These are phyloP conservation scores for Acholoe squamosa DNA, from an alignment of 2,888 invertebrate species.

Conservation along the genomic window DNA sequence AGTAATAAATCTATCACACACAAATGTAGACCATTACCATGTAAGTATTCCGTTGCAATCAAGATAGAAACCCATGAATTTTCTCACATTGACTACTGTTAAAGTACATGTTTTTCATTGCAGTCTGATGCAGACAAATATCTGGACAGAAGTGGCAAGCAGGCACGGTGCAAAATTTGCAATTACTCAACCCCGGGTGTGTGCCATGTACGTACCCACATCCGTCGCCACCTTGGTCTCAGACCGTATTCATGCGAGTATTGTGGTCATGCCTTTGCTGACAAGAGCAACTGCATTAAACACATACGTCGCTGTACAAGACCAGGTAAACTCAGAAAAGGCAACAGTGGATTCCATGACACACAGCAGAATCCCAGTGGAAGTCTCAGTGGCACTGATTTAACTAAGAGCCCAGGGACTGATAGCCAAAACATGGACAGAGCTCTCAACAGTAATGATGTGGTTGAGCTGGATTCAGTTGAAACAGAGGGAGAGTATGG, in stretches of 20 bases:
- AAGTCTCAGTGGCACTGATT: too few species aligned
- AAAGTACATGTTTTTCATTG: background rate
- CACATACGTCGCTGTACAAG: slow-evolving; percentile 14
- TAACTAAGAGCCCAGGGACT: too few species aligned
- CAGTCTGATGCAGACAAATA: background rate
- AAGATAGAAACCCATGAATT: too few species aligned
- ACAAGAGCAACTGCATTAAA: slow-evolving; percentile 12
- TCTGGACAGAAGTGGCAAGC: background rate
- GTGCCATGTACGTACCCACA: background rate
- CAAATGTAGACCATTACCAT: too few species aligned
- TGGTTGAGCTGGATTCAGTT: too few species aligned
- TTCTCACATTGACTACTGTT: too few species aligned
- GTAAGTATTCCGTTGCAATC: too few species aligned
- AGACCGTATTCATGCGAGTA: background rate
- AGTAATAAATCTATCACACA: too few species aligned
- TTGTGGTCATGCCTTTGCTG: background rate
- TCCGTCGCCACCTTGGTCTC: background rate
- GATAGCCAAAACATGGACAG: background rate
- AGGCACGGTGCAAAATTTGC: background rate
- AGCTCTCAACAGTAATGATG: background rate
- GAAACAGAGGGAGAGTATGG: background rate
- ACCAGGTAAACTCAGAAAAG: background rate
- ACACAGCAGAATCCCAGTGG: too few species aligned
- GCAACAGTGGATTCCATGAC: background rate
- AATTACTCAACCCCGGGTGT: background rate